These are phyloP conservation scores for Drosophila greeni DNA, from an alignment of 2,888 invertebrate genomes.

Conservation along the genomic window DNA sequence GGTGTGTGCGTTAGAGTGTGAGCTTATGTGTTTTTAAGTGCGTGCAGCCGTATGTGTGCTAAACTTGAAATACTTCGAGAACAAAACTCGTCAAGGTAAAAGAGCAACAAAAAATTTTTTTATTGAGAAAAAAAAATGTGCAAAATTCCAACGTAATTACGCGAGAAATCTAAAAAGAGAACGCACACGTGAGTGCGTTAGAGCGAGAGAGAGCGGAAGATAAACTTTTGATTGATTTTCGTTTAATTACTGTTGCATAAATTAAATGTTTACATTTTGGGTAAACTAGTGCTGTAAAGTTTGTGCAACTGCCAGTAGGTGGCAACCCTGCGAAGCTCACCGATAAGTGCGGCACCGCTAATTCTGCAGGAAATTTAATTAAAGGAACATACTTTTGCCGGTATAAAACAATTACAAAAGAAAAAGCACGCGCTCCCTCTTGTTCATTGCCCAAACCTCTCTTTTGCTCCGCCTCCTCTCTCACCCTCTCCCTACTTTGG, in stretches of 20 bases:
- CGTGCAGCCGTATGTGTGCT: constrained; percentile 41
- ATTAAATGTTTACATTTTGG: constrained; percentile 63
- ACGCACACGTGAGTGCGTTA: constrained; percentile 21
- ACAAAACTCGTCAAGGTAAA: constrained; percentile 66
- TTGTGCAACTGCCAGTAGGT: constrained; percentile 1
- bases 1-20: constrained; percentile 5
- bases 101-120: constrained; percentile 35
- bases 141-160: constrained; percentile 67
- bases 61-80: constrained; percentile 66
- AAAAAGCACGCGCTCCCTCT: constrained; percentile 4
- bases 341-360: constrained; percentile 9
- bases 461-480: background rate
- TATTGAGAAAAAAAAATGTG: constrained; percentile 32
- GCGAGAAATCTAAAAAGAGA: constrained; percentile 49
- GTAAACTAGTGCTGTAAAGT: constrained; percentile 47
- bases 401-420: constrained; percentile 23
- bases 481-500: background rate
- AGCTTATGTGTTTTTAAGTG: constrained; percentile 9
- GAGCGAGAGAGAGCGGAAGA: constrained; percentile 5
- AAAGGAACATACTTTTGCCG: constrained; percentile 19
- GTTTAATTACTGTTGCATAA: constrained; percentile 56
- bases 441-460: background rate
- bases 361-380: constrained; percentile 5
- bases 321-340: constrained; percentile 19
- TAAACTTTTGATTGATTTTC: constrained; percentile 40